Evolutionary conservation across 1,140 invertebrate genomes (phyloP).

Genomic region (Trachymyrmex cornetzi): DNA sequence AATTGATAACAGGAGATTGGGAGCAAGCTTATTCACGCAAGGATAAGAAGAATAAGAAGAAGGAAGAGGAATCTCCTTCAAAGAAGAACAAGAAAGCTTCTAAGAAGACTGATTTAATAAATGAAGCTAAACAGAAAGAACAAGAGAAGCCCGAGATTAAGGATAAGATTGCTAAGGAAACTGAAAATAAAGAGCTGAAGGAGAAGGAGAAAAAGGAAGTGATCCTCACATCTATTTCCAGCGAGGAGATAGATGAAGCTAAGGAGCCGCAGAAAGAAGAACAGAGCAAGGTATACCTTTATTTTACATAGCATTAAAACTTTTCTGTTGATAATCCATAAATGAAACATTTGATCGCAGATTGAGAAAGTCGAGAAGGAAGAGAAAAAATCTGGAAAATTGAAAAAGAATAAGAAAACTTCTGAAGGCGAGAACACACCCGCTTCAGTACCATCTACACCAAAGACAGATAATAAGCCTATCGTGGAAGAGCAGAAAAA

Average conservation of each 20-base stretch:
- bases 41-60: slow-evolving; percentile 90
- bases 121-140: slow-evolving; percentile 83
- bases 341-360: slow-evolving; percentile 30
- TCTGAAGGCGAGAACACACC: slow-evolving; percentile 81
- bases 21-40: slow-evolving; percentile 90
- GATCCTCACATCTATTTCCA: slow-evolving; percentile 80
- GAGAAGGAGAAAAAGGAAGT: slow-evolving; percentile 85
- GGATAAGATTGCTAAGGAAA: slow-evolving; percentile 87
- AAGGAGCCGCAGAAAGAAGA: slow-evolving; percentile 84
- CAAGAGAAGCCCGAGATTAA: slow-evolving; percentile 85
- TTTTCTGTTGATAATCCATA: slow-evolving; percentile 18
- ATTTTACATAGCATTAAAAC: slow-evolving; percentile 1
- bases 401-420: slow-evolving; percentile 85
- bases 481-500: slow-evolving; percentile 69
- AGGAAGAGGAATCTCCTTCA: slow-evolving; percentile 86
- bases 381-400: slow-evolving; percentile 80
- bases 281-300: slow-evolving; percentile 76
- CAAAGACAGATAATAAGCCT: slow-evolving; percentile 74
- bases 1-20: slow-evolving; percentile 87
- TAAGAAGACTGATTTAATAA: slow-evolving; percentile 83
- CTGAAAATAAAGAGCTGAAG: slow-evolving; percentile 86
- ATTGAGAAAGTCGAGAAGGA: slow-evolving; percentile 76
- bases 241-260: slow-evolving; percentile 76
- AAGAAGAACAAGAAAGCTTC: slow-evolving; percentile 85
- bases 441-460: slow-evolving; percentile 41